phyloP scores from a whole-genome alignment of 1,140 invertebrate species.

The Heliconius nattereri region DNA sequence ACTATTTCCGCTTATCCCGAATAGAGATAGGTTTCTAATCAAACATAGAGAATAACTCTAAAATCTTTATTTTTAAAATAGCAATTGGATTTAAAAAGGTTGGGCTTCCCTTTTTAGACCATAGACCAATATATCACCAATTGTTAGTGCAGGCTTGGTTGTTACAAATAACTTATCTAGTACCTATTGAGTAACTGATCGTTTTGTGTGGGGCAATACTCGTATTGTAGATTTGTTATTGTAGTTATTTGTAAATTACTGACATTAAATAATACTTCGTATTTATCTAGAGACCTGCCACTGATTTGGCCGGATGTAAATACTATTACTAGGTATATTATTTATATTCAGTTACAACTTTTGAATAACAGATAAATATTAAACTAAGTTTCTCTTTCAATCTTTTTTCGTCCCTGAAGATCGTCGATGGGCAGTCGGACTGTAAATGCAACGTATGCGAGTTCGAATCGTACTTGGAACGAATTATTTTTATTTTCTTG shows the following conservation, averaged over 20 bases:
- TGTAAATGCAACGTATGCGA: too few species aligned
- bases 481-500: too few species aligned
- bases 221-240: neutral
- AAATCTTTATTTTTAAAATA: too few species aligned
- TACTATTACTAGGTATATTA: neutral
- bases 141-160: conserved; percentile 43
- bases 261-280: neutral
- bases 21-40: too few species aligned
- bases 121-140: conserved; percentile 39
- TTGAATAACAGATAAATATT: neutral
- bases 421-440: too few species aligned
- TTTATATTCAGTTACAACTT: neutral
- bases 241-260: neutral
- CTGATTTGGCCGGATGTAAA: neutral
- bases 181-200: conserved; percentile 8
- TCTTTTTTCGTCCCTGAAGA: too few species aligned
- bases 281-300: neutral
- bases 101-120: neutral
- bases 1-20: too few species aligned
- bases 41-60: too few species aligned
- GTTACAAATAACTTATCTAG: conserved; percentile 25
- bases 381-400: too few species aligned
- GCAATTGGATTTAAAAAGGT: neutral
- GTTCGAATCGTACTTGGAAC: too few species aligned
- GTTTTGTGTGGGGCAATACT: conserved; percentile 18